phyloP scores from a whole-genome alignment of 2,113 vertebrate species.

The Condylura cristata region DNA sequence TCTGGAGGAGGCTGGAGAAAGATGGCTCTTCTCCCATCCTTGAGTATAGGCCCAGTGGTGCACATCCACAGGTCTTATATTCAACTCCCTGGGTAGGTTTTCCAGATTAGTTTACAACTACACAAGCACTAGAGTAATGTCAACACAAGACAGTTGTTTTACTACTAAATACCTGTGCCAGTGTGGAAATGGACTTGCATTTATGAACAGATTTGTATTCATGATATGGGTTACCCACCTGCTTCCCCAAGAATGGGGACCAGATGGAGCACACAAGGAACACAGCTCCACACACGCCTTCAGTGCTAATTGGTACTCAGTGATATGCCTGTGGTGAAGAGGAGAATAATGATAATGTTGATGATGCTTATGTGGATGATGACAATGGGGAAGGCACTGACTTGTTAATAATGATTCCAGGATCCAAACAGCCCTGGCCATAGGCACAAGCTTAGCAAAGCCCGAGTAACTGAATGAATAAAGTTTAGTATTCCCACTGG shows the following conservation, averaged over 20 bases:
- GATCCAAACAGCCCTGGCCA: background rate
- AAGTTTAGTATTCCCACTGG: background rate
- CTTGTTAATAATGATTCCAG: slow-evolving; percentile 36
- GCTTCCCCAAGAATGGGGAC: slow-evolving; percentile 35
- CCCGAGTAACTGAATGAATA: background rate
- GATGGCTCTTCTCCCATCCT: background rate
- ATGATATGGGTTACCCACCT: background rate
- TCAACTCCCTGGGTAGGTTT: background rate
- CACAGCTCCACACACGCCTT: slow-evolving; percentile 29
- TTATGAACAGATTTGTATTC: slow-evolving; percentile 18
- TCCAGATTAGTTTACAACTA: background rate
- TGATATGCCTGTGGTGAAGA: background rate
- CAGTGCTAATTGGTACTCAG: slow-evolving; percentile 59
- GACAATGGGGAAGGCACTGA: background rate
- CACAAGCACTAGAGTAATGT: background rate
- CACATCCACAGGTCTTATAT: background rate
- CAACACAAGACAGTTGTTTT: background rate
- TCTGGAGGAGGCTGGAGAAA: background rate
- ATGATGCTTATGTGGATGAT: slow-evolving; percentile 3
- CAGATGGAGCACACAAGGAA: slow-evolving; percentile 29
- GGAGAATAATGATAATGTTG: slow-evolving; percentile 39
- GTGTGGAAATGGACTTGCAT: background rate
- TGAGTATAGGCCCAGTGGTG: background rate
- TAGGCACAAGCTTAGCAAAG: background rate
- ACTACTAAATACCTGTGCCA: background rate